Base-by-base conservation (phyloP, 2,888 invertebrate genomes). In the Stictocephala bisonia region DNA sequence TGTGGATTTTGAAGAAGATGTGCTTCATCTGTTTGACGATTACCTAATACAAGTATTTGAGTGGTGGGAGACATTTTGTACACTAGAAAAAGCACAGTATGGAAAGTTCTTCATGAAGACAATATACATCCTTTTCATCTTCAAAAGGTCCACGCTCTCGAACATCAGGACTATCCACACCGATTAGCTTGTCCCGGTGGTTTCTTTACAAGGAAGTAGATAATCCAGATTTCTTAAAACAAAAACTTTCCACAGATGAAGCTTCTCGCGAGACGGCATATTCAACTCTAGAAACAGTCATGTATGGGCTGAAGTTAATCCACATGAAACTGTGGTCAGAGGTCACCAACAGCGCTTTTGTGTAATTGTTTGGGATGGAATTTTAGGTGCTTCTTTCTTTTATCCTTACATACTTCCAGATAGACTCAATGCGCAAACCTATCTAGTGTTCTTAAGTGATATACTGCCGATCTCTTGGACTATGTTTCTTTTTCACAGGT, bases 241-340 rank as follows among this genome's bases (percentile, higher is more conserved):
- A n/a, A n/a, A n/a, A n/a, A n/a, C n/a, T n/a, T n/a, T n/a, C n/a
- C n/a, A n/a, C n/a, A n/a, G n/a, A n/a, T n/a, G n/a, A n/a, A 68
- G 40, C 22, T 68, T 68, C 53, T 56, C 27, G n/a, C 15, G 66
- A 9, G 72, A 72, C 27, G 64, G 72, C 11, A 56, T 68, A 26
- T 68, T 73, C 22, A 73, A 73, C 50, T n/a, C 22, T 11, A 44
- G 40, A 13, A 73, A 68, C 58, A n/a, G n/a, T n/a, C n/a, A n/a
- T n/a, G n/a, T n/a, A n/a, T n/a, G n/a, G n/a, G 64, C 7, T 26
- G 20, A 35, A 31, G 72, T 67, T 51, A 50, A 66, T 51, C 66
- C 66, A 13, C 51, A 67, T 35, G 31, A 7, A n/a, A 53, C 20
- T 35, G 20, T 50, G 27, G 15, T 22, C 20, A 20, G 18, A 24